phyloP scores from a whole-genome alignment of 2,888 invertebrate genomes.

The Teinopalpus imperialis region DNA sequence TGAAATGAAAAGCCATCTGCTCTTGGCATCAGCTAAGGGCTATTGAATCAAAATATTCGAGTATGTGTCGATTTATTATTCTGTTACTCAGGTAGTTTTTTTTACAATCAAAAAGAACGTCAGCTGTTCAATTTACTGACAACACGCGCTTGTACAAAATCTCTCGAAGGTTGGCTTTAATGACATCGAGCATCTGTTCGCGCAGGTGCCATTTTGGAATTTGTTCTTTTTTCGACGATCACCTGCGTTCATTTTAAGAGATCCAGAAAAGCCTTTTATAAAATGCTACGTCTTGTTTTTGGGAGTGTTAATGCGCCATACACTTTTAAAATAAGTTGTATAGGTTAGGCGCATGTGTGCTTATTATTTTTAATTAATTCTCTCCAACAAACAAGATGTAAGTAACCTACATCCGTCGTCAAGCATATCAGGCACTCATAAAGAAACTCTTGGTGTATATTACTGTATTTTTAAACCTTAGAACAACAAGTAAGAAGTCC shows the following conservation, averaged over 20 bases:
- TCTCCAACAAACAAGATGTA: neutral
- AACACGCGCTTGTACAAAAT: conserved; percentile 54
- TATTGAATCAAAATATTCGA: conserved; percentile 27
- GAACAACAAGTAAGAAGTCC: too few relatives aligned
- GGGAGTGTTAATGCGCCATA: conserved; percentile 2
- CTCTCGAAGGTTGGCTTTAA: conserved; percentile 58
- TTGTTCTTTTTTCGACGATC: conserved; percentile 44
- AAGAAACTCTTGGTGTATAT: too few relatives aligned
- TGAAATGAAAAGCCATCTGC: conserved; percentile 39
- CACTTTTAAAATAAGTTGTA: neutral
- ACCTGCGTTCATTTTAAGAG: conserved; percentile 28
- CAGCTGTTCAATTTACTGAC: conserved; percentile 59
- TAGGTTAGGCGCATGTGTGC: conserved; percentile 20
- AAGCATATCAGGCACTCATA: neutral
- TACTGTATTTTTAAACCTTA: too few relatives aligned
- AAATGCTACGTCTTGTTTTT: neutral
- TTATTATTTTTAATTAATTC: conserved; percentile 19
- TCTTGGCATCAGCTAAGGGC: conserved; percentile 58
- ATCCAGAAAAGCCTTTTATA: conserved; percentile 7
- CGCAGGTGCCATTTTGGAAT: conserved; percentile 65
- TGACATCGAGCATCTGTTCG: conserved; percentile 61
- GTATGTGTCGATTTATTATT: conserved; percentile 35
- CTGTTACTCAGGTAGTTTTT: conserved; percentile 56
- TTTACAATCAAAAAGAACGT: conserved; percentile 43
- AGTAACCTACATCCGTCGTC: conserved; percentile 2